Evolutionary conservation across 2,888 invertebrate species (phyloP), one percentile per base, ranked within the genome.

Genomic region (Schrankia costaestrigalis): DNA sequence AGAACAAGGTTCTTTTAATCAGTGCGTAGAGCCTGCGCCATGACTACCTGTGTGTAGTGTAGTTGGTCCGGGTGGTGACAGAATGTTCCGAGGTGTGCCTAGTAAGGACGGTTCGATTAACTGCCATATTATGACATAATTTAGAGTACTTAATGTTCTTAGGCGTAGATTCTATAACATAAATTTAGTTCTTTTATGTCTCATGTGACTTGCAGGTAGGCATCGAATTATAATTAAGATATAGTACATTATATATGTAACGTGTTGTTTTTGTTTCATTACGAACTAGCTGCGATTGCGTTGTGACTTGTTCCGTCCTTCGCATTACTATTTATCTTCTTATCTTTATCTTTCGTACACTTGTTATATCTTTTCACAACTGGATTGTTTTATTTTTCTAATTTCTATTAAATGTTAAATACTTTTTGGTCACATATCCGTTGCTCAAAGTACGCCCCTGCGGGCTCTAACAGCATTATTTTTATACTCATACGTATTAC

Each of bases 101-200:
- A 71, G 77, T 74, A 80, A 81, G 76, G 78, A 81, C 79, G 85
- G 81, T 84, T 85, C 82, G 83, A 78, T 74, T 79, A 85, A 87
- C 86, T 87, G 86, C 86, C 86, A 87, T 87, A 87, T 87, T 87
- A 87, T 80, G 77, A 85, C 85, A 81, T 87, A 87, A 72, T 82
- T 81, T 85, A 82, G 78, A 71, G 63, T 78, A 81, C 74, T 72
- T 80, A 73, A 71, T 70, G 67, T 71, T 68, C 65, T 78, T 85
- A 85, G 83, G 44, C 65, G 54, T 82, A 85, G 80, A 72, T 65
- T 71, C 66, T 77, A 78, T 76, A 71, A 66, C 67, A 58, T 57
- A 44, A 56, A 35, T 49, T 46, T 79, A 80, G 70, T 77, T 81
- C 63, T 72, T 78, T 77, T 71, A 56, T 73, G 67, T 78, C 72